Base-by-base conservation (phyloP, 2,888 invertebrate genomes). In the Rhamnusium bicolor region DNA sequence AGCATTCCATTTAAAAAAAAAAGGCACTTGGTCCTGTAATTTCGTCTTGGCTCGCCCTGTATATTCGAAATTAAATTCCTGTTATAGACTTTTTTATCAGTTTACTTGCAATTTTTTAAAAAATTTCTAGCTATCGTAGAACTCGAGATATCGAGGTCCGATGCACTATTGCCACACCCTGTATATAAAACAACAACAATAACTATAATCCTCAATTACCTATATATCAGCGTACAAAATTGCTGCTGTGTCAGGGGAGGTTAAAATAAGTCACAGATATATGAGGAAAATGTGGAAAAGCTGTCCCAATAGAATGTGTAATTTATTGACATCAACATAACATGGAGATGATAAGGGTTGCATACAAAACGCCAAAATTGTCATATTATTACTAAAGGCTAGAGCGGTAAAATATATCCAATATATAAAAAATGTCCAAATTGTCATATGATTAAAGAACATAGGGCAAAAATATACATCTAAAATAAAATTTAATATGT, bases 281-380 rank as follows among this genome's bases (percentile, higher is more conserved):
- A 46, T 47, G 62, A 62, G 47, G 19, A 62, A 47, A 62, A 62
- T 62, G 62, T 49, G 47, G 24, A 54, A 62, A 62, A 62, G 62
- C 46, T 40, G 24, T 49, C 47, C 62, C 62, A 47, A 62, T 62
- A 62, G 47, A 47, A 62, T 62, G 49, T 40, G 62, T 62, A 46
- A 62, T 47, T 62, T 62, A 47, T 62, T 62, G 62, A 47, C 62
- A 62, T 62, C 62, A 62, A 62, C 47, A 24, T 62, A 62, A 49
- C 62, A 46, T 62, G 49, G 18, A 18, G 47, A 47, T 47, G 62
- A 62, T 62, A 62, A 62, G 62, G 62, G 62, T 62, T 62, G 62
- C 62, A 62, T 61, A 40, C 62, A 46, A 62, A 62, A 62, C 19
- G 62, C 62, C 62, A 21, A 49, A 62, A 47, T 62, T 46, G 46